Conservation (phyloP, 2,888 invertebrate genomes). For the Octodonta nipae region DNA sequence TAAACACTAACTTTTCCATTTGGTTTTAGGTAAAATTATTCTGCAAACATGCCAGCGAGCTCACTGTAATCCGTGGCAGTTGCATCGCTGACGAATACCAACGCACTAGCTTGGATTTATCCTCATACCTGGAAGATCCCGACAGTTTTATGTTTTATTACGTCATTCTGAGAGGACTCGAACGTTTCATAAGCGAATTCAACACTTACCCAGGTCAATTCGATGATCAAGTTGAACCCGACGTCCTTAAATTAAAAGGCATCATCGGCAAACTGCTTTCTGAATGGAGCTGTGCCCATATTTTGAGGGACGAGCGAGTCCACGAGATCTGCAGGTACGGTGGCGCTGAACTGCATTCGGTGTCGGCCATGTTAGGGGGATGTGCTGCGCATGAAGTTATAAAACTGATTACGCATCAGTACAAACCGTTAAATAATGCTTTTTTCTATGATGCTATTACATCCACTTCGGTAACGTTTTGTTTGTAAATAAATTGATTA, state of each 20-base stretch:
- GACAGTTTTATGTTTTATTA: conserved; percentile 82
- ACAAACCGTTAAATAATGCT: conserved; percentile 89
- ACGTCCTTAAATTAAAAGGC: conserved; percentile 58
- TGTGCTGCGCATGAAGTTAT: conserved; percentile 92
- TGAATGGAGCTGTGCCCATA: conserved; percentile 72
- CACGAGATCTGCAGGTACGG: conserved; percentile 90
- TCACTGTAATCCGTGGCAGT: conserved; percentile 67
- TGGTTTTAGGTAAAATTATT: conserved; percentile 57
- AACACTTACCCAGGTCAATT: conserved; percentile 82
- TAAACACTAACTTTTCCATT: too few species aligned
- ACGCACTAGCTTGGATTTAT: conserved; percentile 27
- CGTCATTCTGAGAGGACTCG: conserved; percentile 77
- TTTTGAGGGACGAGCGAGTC: conserved; percentile 74
- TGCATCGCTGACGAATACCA: conserved; percentile 73
- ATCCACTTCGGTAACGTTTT: conserved; percentile 69
- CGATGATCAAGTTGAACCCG: conserved; percentile 61
- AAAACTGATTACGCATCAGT: conserved; percentile 89
- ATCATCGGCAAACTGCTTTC: conserved; percentile 53
- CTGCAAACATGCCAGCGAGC: conserved; percentile 74
- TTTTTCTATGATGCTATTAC: conserved; percentile 90
- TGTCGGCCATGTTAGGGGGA: conserved; percentile 76
- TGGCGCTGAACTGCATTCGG: conserved; percentile 84
- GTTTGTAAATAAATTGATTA: conserved; percentile 54
- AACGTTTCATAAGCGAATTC: conserved; percentile 77
- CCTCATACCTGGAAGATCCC: conserved; percentile 53